Evolutionary conservation across 2,113 vertebrate species (phyloP), one percentile per base, ranked within the genome.

Genomic region (Saccopteryx bilineata): DNA sequence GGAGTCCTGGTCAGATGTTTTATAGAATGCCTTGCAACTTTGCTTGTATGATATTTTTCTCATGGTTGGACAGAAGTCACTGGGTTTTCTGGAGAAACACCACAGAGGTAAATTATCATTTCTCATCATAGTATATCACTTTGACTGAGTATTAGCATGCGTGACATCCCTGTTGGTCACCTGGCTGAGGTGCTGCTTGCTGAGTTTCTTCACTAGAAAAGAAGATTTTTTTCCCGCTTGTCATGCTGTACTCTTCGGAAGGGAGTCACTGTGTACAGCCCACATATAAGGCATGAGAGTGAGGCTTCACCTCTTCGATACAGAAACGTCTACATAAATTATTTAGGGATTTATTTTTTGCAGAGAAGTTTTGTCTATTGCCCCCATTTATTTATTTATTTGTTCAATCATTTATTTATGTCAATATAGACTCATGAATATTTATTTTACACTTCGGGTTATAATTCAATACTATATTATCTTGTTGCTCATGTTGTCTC

Each of bases 371-470:
- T 93, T 65, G 58, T 24, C 14, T 19, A 12, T 75, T 68, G 6
- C 17, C 8, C 26, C 68, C 12, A 52, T 71, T 69, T 21, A n/a
- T 58, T 90, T 89, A 68, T 74, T 72, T 75, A 52, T 39, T 13
- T 79, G 60, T 61, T 82, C 58, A 69, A 13, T 83, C 48, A 89
- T 83, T 66, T 93, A 60, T 60, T 81, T 93, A 46, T 56, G 69
- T 84, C 33, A 84, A 9, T 39, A 61, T 46, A 17, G 14, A 1
- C 15, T 93, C 52, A 50, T 63, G 39, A 82, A 58, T 76, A 71
- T 50, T 58, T 91, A 89, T 74, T 85, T 96, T 39, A 58, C 74
- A 56, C 21, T 78, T 61, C 33, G 10, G 48, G 7, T 72, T 68
- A 33, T 54, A 71, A 58, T 18, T 2, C 7, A 63, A 18, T 81